Evolutionary conservation across 2,888 invertebrate species (phyloP).

Genomic region (Ptychoptera contaminata): DNA sequence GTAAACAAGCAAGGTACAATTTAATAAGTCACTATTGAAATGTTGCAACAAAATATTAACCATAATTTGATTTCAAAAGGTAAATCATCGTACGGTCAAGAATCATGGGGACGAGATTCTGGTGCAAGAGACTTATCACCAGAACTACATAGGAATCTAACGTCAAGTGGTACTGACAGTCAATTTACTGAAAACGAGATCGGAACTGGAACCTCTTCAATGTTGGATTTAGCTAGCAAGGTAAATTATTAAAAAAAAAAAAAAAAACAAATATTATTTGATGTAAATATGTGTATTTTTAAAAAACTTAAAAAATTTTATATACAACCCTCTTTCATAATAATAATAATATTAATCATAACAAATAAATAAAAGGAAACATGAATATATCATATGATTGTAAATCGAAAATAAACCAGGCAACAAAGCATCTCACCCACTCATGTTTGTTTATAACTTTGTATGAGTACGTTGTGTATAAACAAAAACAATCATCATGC

Average conservation of each 20-base stretch:
- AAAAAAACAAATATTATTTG: too few relatives aligned
- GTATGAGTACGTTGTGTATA: too few relatives aligned
- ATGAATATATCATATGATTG: too few relatives aligned
- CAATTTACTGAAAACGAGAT: constrained; percentile 6
- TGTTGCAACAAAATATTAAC: neutral
- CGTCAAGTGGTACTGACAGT: constrained; percentile 4
- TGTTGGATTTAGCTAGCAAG: constrained; percentile 8
- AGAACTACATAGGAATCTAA: constrained; percentile 4
- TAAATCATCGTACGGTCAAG: constrained; percentile 7
- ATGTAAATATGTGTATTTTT: too few relatives aligned
- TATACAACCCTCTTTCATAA: too few relatives aligned
- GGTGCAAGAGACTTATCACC: constrained; percentile 9
- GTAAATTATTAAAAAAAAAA: neutral
- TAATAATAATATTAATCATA: too few relatives aligned
- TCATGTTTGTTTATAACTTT: too few relatives aligned
- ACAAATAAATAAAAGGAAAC: too few relatives aligned
- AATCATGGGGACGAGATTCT: constrained; percentile 8
- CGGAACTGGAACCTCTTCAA: constrained; percentile 3
- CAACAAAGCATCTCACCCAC: too few relatives aligned
- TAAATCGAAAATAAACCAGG: too few relatives aligned
- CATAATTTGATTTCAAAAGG: neutral
- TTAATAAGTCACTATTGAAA: neutral
- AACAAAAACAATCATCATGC: too few relatives aligned
- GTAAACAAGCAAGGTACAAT: neutral
- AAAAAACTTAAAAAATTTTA: too few relatives aligned